A percentile compares a stretch with the other conserved stretches of the same genome.
Conservation (phyloP, 2,888 invertebrate genomes). For the Epinotia ramella region DNA sequence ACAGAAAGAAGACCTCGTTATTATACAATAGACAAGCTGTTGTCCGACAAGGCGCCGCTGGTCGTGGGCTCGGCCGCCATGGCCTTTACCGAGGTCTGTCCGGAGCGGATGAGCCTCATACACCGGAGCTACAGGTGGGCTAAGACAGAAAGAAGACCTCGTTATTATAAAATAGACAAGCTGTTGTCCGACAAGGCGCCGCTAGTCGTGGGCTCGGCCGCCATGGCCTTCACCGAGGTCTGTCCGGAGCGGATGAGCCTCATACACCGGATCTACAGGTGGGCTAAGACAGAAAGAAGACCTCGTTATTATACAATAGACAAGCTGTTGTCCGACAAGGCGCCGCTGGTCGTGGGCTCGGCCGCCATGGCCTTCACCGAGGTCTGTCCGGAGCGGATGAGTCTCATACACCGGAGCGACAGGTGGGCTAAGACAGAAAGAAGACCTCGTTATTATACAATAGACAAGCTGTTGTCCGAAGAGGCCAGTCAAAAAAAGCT, state of each 20-base stretch:
- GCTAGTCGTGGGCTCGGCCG: constrained; percentile 98
- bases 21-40: constrained; percentile 90
- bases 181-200: constrained; percentile 98
- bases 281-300: constrained; percentile 6
- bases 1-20: too few relatives aligned
- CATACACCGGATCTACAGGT: constrained; percentile 94
- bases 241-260: constrained; percentile 90
- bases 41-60: constrained; percentile 98
- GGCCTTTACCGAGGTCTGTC: constrained; percentile 99
- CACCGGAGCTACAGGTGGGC: constrained; percentile 92
- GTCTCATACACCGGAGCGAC: constrained; percentile 93
- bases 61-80: constrained; percentile 99
- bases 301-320: constrained; percentile 85
- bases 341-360: constrained; percentile 98
- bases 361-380: constrained; percentile 99
- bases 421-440: constrained; percentile 58
- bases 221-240: constrained; percentile 99
- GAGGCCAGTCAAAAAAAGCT: constrained; percentile 84
- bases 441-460: not conserved
- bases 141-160: not conserved
- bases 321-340: constrained; percentile 97
- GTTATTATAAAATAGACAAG: constrained; percentile 89
- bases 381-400: constrained; percentile 93
- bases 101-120: constrained; percentile 88
- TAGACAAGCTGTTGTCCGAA: constrained; percentile 98